phyloP scores from a whole-genome alignment of 92 coral and sea anemone genomes.

The Anthopleura xanthogrammica region DNA sequence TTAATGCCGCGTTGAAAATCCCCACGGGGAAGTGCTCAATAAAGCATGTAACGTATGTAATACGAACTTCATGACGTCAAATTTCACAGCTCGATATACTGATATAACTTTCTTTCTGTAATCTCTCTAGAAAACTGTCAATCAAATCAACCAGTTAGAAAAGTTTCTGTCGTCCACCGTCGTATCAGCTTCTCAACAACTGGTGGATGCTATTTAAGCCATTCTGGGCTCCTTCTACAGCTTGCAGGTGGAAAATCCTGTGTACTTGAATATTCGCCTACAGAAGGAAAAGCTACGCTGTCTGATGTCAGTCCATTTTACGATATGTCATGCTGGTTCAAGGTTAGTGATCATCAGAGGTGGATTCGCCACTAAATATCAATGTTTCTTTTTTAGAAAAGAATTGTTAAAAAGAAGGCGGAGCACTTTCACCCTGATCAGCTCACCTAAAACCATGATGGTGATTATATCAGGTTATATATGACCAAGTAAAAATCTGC shows the following conservation, averaged over 20 bases:
- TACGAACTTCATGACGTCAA: too few species aligned
- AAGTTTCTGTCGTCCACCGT: constrained; percentile 22
- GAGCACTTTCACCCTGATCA: too few species aligned
- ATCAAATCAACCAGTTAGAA: constrained; percentile 18
- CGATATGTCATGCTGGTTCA: constrained; percentile 31
- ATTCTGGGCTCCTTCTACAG: constrained; percentile 54
- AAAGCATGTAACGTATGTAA: too few species aligned
- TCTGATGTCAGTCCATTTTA: constrained; percentile 38
- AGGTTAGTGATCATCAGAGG: constrained; percentile 10
- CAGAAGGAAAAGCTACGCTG: constrained; percentile 50
- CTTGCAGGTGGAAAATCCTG: constrained; percentile 43
- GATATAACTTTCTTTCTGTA: too few species aligned
- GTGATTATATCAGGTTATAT: too few species aligned
- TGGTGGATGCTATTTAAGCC: constrained; percentile 35
- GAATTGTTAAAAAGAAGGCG: too few species aligned
- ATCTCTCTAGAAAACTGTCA: constrained; percentile 12
- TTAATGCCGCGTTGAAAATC: too few species aligned
- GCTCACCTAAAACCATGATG: too few species aligned
- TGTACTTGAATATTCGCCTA: constrained; percentile 45
- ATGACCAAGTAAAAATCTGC: too few species aligned
- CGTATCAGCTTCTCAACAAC: constrained; percentile 30
- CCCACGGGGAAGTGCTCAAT: too few species aligned
- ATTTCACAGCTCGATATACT: too few species aligned
- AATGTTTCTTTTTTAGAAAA: not conserved
- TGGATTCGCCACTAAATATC: not conserved